Base-by-base conservation (phyloP, 2,797 vertebrate species). In the Schizopygopsis pylzovi region DNA sequence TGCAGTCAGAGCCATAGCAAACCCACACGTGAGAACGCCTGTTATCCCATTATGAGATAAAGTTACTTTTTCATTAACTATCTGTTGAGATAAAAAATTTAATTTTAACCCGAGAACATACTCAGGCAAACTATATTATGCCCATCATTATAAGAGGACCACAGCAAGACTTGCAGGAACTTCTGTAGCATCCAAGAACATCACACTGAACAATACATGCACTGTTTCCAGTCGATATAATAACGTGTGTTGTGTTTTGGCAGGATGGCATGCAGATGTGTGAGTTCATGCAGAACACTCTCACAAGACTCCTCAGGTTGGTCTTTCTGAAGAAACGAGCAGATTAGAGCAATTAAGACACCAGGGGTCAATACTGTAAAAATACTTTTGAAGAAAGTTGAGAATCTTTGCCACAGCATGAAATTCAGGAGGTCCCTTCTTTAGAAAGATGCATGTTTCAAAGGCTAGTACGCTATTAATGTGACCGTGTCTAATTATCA, bases 231-330 rank as follows among this genome's bases (percentile, higher is more conserved):
- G 54, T 4, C 2, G 28, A 41, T 79, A 1, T 37, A 8, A 37
- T 28, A 4, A 37, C 18, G 25, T 67, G 70, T 39, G 5, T 84
- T 85, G 87, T 89, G 18, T 79, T 39, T 94, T 93, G 52, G 72
- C 90, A 99, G 98, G 98, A 98, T 89, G 98, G 98, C 75, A 94
- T 97, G 93, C 93, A 96, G 91, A 96, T 99, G 95, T 98, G 97
- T 83, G 98, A 98, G 97, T 98, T 98, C 90, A 99, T 99, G 98
- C 98, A 99, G 92, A 97, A 96, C 89, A 93, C 95, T 78, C 95
- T 99, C 84, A 98, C 96, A 85, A 96, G 97, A 90, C 94, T 99
- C 20, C 96, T 94, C 91, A 97, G 98, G 98, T 99, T 96, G 88
- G 91, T 13, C 9, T 75, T 13, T 47, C 9, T 71, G 9, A 76